Evolutionary conservation across 2,113 vertebrate genomes (phyloP), one percentile per base, ranked within the genome.

Genomic region (Etia nguti): DNA sequence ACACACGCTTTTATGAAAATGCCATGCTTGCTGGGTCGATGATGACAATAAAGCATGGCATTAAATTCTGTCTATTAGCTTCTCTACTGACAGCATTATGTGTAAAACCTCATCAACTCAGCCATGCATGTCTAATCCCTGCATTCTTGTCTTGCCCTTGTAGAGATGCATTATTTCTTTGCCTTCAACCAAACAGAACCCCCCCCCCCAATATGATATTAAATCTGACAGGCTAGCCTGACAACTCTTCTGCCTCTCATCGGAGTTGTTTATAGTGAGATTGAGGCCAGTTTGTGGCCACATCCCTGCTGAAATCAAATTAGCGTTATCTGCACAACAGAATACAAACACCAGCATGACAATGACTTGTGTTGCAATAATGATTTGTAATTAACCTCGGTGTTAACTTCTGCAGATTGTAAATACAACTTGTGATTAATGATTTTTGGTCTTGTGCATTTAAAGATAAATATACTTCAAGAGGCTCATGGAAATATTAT

Each of bases 171-270:
- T 92, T 87, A 79, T 89, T 80, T 79, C 7, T 86, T 77, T 77
- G 86, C 92, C 89, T 80, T 83, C 57, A 85, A 91, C 91, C 65
- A 80, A 89, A 90, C 56, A 75, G 36, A n/a, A n/a, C n/a, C n/a
- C n/a, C n/a, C n/a, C n/a, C n/a, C n/a, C 65, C 65, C 85, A 90
- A 65, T 22, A 73, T 60, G 34, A 87, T 90, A 92, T 93, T 22
- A 81, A 83, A 80, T 90, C 46, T 87, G 91, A 91, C 89, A 91
- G 54, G 88, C 34, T 12, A 34, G 43, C 80, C 80, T 15, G 22
- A 85, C 81, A 88, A 80, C 52, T 55, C 36, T 29, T 46, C 81
- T 81, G 81, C 41, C 22, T 81, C 80, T 82, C 70, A 18, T 83
- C 77, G 43, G 20, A 83, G 38, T 5, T 82, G 81, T 82, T 90